phyloP scores from a whole-genome alignment of 2,888 invertebrate genomes.

The Hyalella azteca region DNA sequence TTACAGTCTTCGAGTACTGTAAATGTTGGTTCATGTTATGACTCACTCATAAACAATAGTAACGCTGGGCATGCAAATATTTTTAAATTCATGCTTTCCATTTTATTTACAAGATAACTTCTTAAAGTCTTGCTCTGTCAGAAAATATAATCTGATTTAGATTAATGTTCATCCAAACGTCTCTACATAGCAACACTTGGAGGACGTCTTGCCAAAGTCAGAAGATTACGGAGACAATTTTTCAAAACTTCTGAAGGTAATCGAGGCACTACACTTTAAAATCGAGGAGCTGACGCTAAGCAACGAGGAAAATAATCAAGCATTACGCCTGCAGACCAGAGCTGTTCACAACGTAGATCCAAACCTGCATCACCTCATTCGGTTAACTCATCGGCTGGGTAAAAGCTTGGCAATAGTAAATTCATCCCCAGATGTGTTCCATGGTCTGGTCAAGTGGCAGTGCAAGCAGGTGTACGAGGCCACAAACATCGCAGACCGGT shows the following conservation, averaged over 20 bases:
- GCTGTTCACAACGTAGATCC: not conserved
- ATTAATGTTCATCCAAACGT: no score
- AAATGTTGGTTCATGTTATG: no score
- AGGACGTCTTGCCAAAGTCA: not conserved
- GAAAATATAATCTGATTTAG: no score
- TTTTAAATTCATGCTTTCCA: no score
- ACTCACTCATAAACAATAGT: no score
- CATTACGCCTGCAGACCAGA: not conserved
- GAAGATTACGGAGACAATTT: not conserved
- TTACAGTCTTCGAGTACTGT: no score
- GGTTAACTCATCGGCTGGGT: conserved; percentile 43
- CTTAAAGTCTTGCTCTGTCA: no score
- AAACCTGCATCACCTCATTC: conserved; percentile 48
- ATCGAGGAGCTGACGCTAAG: not conserved
- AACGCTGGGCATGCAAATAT: no score
- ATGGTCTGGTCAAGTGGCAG: not conserved
- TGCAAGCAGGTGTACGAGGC: not conserved
- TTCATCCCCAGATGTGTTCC: not conserved
- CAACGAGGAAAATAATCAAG: not conserved
- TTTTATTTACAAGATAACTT: no score
- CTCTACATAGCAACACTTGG: conserved; percentile 5
- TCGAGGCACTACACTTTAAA: not conserved
- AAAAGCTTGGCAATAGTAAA: not conserved
- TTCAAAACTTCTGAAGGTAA: not conserved
- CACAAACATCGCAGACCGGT: not conserved